Evolutionary conservation across 2,888 invertebrate species (phyloP).

Genomic region (Hydraecia micacea): DNA sequence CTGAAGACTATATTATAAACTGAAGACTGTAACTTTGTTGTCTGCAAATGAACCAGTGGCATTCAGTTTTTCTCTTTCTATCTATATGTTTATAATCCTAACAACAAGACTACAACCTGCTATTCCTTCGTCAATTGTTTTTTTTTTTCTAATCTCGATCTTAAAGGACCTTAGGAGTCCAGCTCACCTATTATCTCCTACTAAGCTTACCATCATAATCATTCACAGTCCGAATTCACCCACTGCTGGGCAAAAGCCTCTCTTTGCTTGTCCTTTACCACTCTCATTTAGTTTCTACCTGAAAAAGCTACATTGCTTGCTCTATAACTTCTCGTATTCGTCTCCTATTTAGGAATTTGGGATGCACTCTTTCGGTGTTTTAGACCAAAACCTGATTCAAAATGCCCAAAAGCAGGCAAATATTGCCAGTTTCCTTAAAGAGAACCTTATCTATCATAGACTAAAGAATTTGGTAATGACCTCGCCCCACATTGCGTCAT

Average conservation of each 20-base stretch:
- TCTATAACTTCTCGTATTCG: neutral
- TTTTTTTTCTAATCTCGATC: neutral
- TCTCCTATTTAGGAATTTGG: neutral
- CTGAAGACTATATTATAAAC: neutral
- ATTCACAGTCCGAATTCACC: too few species aligned
- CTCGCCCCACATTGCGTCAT: constrained; percentile 15
- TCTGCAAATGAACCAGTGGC: neutral
- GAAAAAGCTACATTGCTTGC: neutral
- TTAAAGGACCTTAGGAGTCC: neutral
- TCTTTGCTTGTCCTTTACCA: neutral
- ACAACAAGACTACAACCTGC: too few species aligned
- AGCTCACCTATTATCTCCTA: neutral
- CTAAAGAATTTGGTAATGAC: constrained; percentile 48
- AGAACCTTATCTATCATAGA: constrained; percentile 8
- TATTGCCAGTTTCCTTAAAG: neutral
- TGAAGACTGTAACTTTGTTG: neutral
- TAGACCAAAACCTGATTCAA: neutral
- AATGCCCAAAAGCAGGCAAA: neutral
- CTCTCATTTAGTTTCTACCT: neutral
- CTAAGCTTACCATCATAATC: neutral
- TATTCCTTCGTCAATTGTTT: neutral
- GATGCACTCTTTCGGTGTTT: neutral
- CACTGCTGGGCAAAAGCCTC: neutral
- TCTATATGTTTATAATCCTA: neutral
- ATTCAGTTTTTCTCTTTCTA: neutral